These are phyloP conservation scores for Drosophila funebris DNA, from an alignment of 1,140 invertebrate genomes.

Conservation along the genomic window DNA sequence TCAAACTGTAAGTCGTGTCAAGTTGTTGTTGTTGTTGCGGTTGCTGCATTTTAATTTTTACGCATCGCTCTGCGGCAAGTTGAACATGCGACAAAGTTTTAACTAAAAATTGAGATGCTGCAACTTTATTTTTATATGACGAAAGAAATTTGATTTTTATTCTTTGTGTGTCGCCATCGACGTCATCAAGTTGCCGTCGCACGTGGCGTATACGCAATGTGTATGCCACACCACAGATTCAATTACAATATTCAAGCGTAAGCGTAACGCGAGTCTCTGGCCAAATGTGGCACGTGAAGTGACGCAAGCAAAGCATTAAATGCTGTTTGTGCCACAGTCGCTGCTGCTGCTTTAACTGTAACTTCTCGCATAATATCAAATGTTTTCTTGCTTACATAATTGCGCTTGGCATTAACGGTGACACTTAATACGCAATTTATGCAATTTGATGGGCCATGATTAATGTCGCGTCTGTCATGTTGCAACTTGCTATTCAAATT, in stretches of 20 bases:
- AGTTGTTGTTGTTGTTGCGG: constrained; percentile 32
- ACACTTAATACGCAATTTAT: constrained; percentile 64
- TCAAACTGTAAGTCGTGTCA: constrained; percentile 9
- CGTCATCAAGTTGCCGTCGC: constrained; percentile 24
- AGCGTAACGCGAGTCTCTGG: constrained; percentile 3
- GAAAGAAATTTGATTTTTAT: constrained; percentile 72
- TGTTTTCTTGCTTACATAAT: constrained; percentile 35
- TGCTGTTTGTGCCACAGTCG: constrained; percentile 11
- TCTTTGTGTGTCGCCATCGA: constrained; percentile 30
- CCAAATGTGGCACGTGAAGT: constrained; percentile 7
- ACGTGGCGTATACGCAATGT: constrained; percentile 71
- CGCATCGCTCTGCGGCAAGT: constrained; percentile 44
- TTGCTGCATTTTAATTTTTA: constrained; percentile 73
- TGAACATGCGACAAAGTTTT: constrained; percentile 62
- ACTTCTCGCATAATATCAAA: too few species aligned
- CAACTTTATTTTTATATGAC: constrained; percentile 54
- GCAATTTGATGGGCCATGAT: constrained; percentile 72
- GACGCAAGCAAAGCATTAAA: constrained; percentile 29
- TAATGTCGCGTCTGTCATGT: constrained; percentile 62
- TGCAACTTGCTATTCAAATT: constrained; percentile 65
- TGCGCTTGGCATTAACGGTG: constrained; percentile 57
- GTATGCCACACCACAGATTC: constrained; percentile 49
- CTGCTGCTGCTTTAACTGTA: too few species aligned
- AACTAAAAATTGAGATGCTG: constrained; percentile 64
- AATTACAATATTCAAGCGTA: constrained; percentile 70